Evolutionary conservation across 2,113 vertebrate species (phyloP).

Genomic region (Catharus bicknelli): DNA sequence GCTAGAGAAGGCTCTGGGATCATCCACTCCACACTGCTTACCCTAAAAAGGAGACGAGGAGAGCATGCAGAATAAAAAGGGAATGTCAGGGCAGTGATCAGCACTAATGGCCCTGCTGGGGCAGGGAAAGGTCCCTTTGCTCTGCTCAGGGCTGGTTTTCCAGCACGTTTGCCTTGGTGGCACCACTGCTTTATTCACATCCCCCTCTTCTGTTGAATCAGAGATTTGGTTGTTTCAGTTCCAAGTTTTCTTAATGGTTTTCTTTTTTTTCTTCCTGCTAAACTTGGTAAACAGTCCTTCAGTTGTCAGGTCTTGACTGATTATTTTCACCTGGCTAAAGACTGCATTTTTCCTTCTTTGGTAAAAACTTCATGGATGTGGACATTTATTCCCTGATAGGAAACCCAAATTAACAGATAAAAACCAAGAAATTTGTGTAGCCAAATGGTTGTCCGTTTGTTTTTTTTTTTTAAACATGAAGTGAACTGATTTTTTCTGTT

Average conservation of each 20-base stretch:
- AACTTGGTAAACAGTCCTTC: not conserved
- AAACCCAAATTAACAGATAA: not conserved
- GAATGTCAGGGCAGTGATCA: not conserved
- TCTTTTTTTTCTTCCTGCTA: not conserved
- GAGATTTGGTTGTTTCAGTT: conserved; percentile 18
- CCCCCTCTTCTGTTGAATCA: not conserved
- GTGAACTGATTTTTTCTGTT: not conserved
- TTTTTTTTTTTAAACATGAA: not conserved
- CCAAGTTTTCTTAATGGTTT: not conserved
- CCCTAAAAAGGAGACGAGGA: conserved; percentile 42
- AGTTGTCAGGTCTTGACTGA: not conserved
- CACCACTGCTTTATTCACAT: not conserved
- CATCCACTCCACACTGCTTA: not conserved
- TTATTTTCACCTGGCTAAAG: conserved; percentile 7
- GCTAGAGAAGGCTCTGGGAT: not conserved
- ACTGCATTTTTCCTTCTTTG: not conserved
- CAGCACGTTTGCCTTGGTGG: not conserved
- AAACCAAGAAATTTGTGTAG: not conserved
- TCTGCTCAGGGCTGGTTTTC: not conserved
- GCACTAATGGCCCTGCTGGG: not conserved
- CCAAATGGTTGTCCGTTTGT: not conserved
- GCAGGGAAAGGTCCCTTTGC: not conserved
- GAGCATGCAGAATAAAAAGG: not conserved
- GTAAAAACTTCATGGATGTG: not conserved
- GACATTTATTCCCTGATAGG: not conserved